Conservation (phyloP, 2,797 vertebrate genomes). For the Sebastes elongatus region DNA sequence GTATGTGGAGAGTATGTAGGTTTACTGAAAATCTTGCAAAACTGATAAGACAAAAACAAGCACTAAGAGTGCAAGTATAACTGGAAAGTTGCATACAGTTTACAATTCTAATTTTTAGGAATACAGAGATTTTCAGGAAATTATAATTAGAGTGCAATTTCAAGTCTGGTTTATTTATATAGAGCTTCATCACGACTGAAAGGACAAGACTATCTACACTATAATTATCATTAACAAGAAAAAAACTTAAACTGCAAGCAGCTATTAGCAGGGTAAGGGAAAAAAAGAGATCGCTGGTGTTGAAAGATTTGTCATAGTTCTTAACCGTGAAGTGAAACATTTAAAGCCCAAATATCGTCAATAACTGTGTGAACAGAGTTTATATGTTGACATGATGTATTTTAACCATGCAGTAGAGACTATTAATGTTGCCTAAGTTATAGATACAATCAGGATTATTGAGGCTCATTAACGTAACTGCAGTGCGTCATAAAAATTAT, state of each 20-base stretch:
- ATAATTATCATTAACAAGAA: neutral
- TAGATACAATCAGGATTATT: no score
- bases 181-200: neutral
- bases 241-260: neutral
- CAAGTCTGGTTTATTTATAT: neutral
- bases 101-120: neutral
- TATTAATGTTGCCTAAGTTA: no score
- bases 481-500: accelerated
- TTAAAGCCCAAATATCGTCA: neutral
- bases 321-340: neutral
- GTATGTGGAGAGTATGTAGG: neutral
- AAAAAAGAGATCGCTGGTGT: no score
- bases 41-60: neutral
- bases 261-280: neutral
- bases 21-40: neutral
- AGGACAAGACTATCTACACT: neutral
- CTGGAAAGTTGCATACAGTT: neutral
- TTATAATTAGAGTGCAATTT: neutral
- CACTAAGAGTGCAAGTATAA: no score
- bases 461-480: no score
- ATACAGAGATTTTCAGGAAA: neutral
- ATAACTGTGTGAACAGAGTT: neutral
- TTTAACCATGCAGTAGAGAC: neutral
- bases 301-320: no score
- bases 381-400: neutral